Percentiles rank a stretch among this genome's conserved stretches.
Evolutionary conservation across 2,113 vertebrate species (phyloP).

Genomic region (Chiloscyllium plagiosum): DNA sequence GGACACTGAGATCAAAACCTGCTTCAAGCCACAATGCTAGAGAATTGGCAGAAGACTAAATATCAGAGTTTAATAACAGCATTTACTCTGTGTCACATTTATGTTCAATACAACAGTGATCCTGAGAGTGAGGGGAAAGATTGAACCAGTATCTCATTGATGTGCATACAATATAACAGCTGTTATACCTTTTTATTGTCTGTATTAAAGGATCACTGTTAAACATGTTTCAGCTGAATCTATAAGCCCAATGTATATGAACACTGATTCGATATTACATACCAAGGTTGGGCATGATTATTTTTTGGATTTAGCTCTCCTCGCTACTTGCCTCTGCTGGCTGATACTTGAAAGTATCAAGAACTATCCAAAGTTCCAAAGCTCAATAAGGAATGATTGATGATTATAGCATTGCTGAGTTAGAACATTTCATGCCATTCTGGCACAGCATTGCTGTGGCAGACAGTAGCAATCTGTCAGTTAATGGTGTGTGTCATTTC

Average conservation of each 20-base stretch:
- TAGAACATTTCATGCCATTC: conserved; percentile 13
- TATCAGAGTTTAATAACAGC: background rate
- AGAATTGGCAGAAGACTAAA: background rate
- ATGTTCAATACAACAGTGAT: background rate
- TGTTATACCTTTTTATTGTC: background rate
- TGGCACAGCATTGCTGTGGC: background rate
- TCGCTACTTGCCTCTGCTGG: background rate
- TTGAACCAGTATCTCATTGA: background rate
- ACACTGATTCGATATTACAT: background rate
- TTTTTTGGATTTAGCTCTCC: background rate
- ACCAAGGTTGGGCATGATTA: background rate
- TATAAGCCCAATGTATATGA: background rate
- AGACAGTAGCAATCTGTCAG: conserved; percentile 16
- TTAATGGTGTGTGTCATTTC: conserved; percentile 21
- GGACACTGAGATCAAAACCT: background rate
- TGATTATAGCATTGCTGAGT: background rate
- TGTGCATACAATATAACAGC: background rate
- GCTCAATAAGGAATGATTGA: conserved; percentile 9
- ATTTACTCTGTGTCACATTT: background rate
- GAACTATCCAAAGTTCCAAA: background rate
- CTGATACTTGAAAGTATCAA: background rate
- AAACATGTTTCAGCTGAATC: background rate
- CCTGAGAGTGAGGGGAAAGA: background rate
- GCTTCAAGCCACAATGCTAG: background rate
- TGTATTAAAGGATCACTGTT: background rate